Base-by-base conservation (phyloP, 2,888 invertebrate species). In the Caenorhabditis auriculariae region DNA sequence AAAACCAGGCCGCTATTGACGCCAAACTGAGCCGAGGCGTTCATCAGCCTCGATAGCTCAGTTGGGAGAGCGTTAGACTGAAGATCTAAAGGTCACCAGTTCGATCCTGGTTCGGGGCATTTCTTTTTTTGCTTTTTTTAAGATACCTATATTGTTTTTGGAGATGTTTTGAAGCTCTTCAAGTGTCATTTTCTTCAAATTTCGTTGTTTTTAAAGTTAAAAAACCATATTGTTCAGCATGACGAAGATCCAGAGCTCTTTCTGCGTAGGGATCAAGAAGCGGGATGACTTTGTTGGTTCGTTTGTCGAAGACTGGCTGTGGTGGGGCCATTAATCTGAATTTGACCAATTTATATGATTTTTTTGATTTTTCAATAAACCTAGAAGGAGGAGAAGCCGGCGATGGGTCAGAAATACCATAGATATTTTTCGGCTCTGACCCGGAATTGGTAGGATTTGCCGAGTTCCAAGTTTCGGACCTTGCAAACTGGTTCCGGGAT, bases 391-490 rank as follows among this genome's bases (percentile, higher is more conserved):
- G 81, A 2, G 91, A 90, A 81, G 88, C 90, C 0, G 94, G 93
- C 54, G 93, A 93, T 0, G 96, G 95, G 82, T 96, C 95, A 83
- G 93, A 93, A 68, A 93, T 88, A 41, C 96, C 96, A 82, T 90
- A 92, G 82, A 91, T 91, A 85, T 96, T 98, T n/a, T 82, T 95
- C 94, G 2, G 96, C 96, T 35, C 94, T 87, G 37, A 96, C 88
- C 60, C 98, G 87, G 86, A 95, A 93, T 83, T 90, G 89, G 85
- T 98, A 98, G 84, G 95, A 94, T 66, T 90, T 87, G 85, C 91
- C 91, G 1, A 95, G 93, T 80, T 91, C 89, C 66, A 96, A 85
- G 83, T 91, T 91, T 66, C 89, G 87, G 58, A 94, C 89, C 81
- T 93, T 92, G 83, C 91, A 92, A 32, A 88, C 89, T 82, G 91